These are phyloP conservation scores for Nicator chloris DNA, from an alignment of 2,113 vertebrate genomes.

Conservation along the genomic window DNA sequence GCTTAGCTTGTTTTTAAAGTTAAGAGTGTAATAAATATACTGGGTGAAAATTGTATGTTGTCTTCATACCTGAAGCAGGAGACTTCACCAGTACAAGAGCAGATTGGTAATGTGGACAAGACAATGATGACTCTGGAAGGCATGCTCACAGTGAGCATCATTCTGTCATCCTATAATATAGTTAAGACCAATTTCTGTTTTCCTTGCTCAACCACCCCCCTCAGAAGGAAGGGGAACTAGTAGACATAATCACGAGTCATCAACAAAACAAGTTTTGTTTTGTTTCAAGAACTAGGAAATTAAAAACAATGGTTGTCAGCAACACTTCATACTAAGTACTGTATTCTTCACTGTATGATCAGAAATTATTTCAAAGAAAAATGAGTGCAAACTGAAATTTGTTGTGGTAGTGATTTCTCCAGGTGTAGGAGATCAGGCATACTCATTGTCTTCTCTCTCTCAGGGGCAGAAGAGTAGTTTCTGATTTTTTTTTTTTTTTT, in stretches of 20 bases:
- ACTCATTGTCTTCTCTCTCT: background rate
- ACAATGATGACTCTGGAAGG: background rate
- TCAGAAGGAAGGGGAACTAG: background rate
- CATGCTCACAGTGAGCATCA: accelerated
- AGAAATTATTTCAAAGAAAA: background rate
- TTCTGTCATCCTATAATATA: background rate
- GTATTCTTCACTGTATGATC: background rate
- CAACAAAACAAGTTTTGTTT: background rate
- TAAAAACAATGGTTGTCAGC: background rate
- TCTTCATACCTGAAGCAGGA: background rate
- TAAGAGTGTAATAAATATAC: background rate
- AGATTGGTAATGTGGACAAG: background rate
- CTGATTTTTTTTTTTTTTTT: background rate
- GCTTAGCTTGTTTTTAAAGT: background rate
- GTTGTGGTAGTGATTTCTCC: background rate
- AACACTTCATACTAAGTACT: background rate
- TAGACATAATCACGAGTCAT: background rate
- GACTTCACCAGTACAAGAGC: background rate
- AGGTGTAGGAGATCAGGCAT: background rate
- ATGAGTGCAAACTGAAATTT: background rate
- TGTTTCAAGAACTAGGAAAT: background rate
- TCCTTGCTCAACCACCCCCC: background rate
- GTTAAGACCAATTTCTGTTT: background rate
- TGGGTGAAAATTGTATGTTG: background rate
- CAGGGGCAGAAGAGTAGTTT: background rate